Conservation (phyloP, 92 coral and sea anemone genomes). For the Metridium senile region DNA sequence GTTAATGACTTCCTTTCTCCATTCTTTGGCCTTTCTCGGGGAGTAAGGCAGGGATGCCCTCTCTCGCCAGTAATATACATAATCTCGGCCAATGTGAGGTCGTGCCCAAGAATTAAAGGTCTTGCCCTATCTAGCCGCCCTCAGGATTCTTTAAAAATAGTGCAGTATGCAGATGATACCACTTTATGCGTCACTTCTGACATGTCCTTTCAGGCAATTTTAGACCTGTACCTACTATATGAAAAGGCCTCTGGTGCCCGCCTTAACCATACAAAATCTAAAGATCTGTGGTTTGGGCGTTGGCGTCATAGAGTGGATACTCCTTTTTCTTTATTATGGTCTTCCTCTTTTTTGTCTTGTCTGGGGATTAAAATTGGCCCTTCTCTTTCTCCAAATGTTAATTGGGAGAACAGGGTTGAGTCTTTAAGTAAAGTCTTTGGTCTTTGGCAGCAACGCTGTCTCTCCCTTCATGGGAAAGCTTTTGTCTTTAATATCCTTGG, state of each 20-base stretch:
- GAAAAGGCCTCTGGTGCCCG: slow-evolving; percentile 56
- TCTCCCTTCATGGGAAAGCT: slow-evolving; percentile 36
- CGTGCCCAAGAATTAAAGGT: slow-evolving; percentile 24
- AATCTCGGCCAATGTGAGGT: slow-evolving; percentile 21
- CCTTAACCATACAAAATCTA: slow-evolving; percentile 38
- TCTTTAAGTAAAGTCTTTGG: slow-evolving; percentile 1
- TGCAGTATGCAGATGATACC: slow-evolving; percentile 42
- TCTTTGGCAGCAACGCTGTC: slow-evolving; percentile 21
- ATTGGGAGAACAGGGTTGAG: slow-evolving; percentile 41
- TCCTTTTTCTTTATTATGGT: slow-evolving; percentile 37
- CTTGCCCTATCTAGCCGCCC: too few relatives aligned
- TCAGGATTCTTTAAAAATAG: too few relatives aligned
- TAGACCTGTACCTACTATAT: slow-evolving; percentile 30
- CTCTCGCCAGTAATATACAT: slow-evolving; percentile 48
- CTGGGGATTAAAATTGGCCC: slow-evolving; percentile 33
- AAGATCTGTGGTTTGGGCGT: slow-evolving; percentile 50
- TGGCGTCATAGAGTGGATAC: slow-evolving; percentile 43
- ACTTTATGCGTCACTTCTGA: slow-evolving; percentile 40
- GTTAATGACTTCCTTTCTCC: slow-evolving; percentile 24
- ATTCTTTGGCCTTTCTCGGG: slow-evolving; percentile 27
- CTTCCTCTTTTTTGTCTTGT: slow-evolving; percentile 24
- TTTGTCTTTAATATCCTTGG: slow-evolving; percentile 24
- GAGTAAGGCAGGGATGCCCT: slow-evolving; percentile 70
- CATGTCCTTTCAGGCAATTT: slow-evolving; percentile 27
- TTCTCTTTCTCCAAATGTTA: background rate